Evolutionary conservation across 2,797 vertebrate species (phyloP), one percentile per base, ranked within the genome.

Genomic region (Leptoclinus maculatus): DNA sequence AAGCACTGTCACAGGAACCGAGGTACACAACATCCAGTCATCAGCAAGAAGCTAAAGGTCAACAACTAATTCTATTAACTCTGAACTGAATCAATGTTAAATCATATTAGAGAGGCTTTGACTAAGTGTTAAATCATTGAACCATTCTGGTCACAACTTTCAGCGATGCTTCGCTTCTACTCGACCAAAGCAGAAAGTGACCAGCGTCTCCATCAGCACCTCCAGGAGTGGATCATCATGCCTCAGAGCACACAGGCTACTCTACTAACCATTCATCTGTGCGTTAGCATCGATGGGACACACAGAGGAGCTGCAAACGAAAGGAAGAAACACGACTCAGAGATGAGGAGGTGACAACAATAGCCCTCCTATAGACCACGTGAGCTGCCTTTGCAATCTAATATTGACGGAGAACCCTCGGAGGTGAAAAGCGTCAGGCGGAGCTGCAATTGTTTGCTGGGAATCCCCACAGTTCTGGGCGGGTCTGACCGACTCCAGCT

Each of bases 281-380:
- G 34, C 77, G 56, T 43, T 65, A 77, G 59, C 84, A 85, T 87
- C 88, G 83, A 85, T 19, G 6, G 63, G 56, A 69, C 56, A 83
- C 53, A 80, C 77, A 79, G 21, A 47, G 66, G 41, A 75, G 63
- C 73, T 63, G 66, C 74, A 82, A 7, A 86, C 83, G 88, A 85
- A 41, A 66, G 59, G 23, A 75, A 57, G 45, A 74, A 71, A 82
- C 23, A 14, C 13, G 27, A 71, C 65, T 53, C 58, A 11, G 39
- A 74, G 83, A 82, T 36, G 71, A 77, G 64, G 72, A 29, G 69
- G 11, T 19, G 80, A 63, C 68, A 65, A 84, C 80, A 82, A 79
- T 41, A 41, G 79, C 17, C 34, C 84, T 75, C 36, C 74, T 36
- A 32, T 70, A 80, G 56, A 79, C 71, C 36, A 59, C 53, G 38